Conservation (phyloP, 53 echinoderm and acorn worm species). For the Patiria pectinifera region DNA sequence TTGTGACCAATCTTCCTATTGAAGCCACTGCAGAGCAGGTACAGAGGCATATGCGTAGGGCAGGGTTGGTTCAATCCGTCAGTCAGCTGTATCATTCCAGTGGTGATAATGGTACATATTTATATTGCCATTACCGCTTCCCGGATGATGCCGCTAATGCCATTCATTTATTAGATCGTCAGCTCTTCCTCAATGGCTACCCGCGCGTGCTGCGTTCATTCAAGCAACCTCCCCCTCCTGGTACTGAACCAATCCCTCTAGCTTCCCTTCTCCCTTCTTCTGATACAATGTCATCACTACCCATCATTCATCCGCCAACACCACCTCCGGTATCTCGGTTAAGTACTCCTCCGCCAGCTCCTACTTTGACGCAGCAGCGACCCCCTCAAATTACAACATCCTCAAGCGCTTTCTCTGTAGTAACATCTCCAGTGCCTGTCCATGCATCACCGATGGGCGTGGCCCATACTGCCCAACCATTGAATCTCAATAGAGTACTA, state of each 20-base stretch:
- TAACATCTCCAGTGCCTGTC: not conserved
- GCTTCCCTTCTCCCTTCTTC: conserved; percentile 13
- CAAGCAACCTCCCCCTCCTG: conserved; percentile 7
- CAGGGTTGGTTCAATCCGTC: too few species aligned
- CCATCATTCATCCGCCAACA: not conserved
- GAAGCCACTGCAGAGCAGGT: conserved; percentile 17
- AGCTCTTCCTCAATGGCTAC: conserved; percentile 19
- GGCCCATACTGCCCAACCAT: not conserved
- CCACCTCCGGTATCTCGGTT: not conserved
- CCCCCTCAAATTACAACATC: not conserved
- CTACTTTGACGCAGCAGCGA: too few species aligned
- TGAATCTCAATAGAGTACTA: too few species aligned
- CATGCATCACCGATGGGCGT: not conserved
- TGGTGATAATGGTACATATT: not conserved
- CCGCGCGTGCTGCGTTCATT: not conserved
- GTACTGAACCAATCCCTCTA: not conserved
- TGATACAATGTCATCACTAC: not conserved
- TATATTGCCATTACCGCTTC: conserved; percentile 14
- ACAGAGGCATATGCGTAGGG: not conserved
- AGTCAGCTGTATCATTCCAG: too few species aligned
- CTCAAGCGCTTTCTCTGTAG: not conserved
- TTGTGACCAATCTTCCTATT: not conserved
- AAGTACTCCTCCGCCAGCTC: not conserved
- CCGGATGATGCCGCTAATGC: not conserved
- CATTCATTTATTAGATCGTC: not conserved